Evolutionary conservation across 2,888 invertebrate genomes (phyloP).

Genomic region (Hydropsyche betteni): DNA sequence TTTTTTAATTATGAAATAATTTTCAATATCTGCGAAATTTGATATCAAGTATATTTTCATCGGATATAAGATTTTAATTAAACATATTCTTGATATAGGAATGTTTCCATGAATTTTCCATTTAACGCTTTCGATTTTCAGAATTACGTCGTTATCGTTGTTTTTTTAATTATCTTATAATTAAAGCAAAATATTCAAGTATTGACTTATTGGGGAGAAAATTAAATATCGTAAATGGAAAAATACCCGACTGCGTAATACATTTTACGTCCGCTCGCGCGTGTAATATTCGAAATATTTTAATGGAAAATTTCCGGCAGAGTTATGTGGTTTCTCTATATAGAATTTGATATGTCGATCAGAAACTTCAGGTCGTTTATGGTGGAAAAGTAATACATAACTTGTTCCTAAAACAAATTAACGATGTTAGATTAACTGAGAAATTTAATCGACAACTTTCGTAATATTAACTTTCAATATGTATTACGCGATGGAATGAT

Average conservation of each 20-base stretch:
- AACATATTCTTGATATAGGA: too few species aligned
- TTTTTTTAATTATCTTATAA: too few species aligned
- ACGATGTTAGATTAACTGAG: slow-evolving; percentile 13
- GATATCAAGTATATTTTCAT: too few species aligned
- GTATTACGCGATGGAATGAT: not conserved
- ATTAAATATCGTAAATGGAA: too few species aligned
- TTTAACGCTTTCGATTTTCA: too few species aligned
- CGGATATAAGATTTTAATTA: too few species aligned
- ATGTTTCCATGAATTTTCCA: too few species aligned
- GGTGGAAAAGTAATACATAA: not conserved
- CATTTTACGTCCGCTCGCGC: not conserved
- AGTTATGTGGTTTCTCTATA: slow-evolving; percentile 7
- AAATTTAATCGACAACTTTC: not conserved
- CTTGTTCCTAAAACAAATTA: slow-evolving; percentile 8
- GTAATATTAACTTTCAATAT: not conserved
- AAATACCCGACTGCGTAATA: not conserved
- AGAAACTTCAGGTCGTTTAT: slow-evolving; percentile 15
- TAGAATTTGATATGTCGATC: slow-evolving; percentile 13
- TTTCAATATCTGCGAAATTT: too few species aligned
- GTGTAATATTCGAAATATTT: slow-evolving; percentile 25
- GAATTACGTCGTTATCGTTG: too few species aligned
- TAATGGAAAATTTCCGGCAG: slow-evolving; percentile 16
- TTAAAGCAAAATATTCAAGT: too few species aligned
- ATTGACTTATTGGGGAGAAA: too few species aligned
- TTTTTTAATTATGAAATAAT: too few species aligned